Percentiles rank a stretch among this genome's conserved stretches.
Evolutionary conservation across 2,113 vertebrate genomes (phyloP).

Genomic region (Platichthys flesus): DNA sequence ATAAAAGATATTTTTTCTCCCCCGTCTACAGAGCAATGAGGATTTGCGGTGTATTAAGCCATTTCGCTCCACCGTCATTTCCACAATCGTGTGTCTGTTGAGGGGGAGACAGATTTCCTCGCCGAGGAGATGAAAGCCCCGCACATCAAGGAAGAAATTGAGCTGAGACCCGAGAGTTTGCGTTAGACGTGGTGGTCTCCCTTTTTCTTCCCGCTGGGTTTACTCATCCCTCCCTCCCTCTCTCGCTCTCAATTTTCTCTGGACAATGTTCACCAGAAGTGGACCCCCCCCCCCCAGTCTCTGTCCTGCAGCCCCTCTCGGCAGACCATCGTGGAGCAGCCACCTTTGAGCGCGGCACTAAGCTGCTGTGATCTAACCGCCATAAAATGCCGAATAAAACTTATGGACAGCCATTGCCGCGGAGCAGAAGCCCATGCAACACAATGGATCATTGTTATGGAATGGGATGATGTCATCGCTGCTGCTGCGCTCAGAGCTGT

Average conservation of each 20-base stretch:
- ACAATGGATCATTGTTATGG: constrained; percentile 86
- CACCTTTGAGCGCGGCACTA: constrained; percentile 77
- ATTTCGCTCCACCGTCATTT: constrained; percentile 75
- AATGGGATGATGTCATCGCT: constrained; percentile 81
- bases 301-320: constrained; percentile 35
- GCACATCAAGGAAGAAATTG: constrained; percentile 47
- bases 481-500: constrained; percentile 45
- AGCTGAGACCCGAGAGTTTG: constrained; percentile 55
- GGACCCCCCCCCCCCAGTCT: constrained; percentile 21
- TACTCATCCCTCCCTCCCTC: constrained; percentile 48
- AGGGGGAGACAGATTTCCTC: constrained; percentile 73
- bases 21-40: constrained; percentile 36
- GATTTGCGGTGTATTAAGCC: constrained; percentile 72
- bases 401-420: constrained; percentile 78
- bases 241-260: constrained; percentile 58
- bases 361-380: constrained; percentile 84
- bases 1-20: constrained; percentile 23
- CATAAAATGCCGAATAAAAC: constrained; percentile 86
- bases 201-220: constrained; percentile 35
- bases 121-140: constrained; percentile 73
- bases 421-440: constrained; percentile 74
- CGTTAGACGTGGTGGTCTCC: constrained; percentile 63
- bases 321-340: constrained; percentile 64
- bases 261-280: constrained; percentile 45
- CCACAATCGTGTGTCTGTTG: constrained; percentile 65